Conservation (phyloP, 2,113 vertebrate species). For the Bos indicus region DNA sequence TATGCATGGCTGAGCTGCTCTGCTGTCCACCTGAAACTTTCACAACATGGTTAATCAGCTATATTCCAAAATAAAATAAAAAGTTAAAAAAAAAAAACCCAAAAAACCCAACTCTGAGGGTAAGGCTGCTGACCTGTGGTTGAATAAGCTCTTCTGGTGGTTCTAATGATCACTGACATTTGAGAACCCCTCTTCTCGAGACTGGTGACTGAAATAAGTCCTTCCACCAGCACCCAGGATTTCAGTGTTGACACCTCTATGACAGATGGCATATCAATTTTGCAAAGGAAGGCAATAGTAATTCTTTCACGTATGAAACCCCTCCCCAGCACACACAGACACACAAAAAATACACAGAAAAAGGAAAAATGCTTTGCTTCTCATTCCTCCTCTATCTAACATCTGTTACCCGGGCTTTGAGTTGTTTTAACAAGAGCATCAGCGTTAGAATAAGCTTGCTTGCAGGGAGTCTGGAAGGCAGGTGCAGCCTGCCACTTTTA, state of each 20-base stretch:
- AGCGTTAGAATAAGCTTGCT: not conserved
- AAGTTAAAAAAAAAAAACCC: not conserved
- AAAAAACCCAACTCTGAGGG: not conserved
- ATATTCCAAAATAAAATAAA: not conserved
- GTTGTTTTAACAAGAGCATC: constrained; percentile 54
- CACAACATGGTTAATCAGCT: not conserved
- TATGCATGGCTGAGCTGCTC: not conserved
- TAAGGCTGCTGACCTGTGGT: not conserved
- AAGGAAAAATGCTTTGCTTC: not conserved
- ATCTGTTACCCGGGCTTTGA: not conserved
- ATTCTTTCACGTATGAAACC: too few relatives aligned
- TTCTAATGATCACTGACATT: not conserved
- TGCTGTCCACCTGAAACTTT: not conserved
- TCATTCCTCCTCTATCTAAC: not conserved
- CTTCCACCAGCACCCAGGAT: not conserved
- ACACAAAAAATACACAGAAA: not conserved
- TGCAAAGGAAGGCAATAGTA: not conserved
- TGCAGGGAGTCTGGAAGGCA: constrained; percentile 36
- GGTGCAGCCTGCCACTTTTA: constrained; percentile 38
- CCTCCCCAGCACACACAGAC: not conserved
- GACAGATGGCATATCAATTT: not conserved
- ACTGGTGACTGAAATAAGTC: not conserved
- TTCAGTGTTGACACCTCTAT: not conserved
- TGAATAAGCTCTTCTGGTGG: not conserved
- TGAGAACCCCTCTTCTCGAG: not conserved